Evolutionary conservation across 1,140 invertebrate species (phyloP).

Genomic region (Hyles euphorbiae): DNA sequence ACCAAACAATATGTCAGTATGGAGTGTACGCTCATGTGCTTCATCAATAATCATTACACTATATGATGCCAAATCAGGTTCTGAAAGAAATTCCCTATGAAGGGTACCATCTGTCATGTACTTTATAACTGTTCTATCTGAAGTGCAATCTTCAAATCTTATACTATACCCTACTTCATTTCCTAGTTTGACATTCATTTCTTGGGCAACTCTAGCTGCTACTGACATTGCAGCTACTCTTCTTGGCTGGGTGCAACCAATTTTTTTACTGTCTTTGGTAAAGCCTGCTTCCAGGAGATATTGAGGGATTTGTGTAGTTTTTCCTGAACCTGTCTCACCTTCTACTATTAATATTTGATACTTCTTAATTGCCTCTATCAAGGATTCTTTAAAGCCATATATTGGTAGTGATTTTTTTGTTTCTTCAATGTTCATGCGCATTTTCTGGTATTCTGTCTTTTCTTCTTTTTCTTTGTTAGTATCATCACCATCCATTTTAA

Average conservation of each 20-base stretch:
- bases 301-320: conserved; percentile 99
- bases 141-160: conserved; percentile 99
- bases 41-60: conserved; percentile 99
- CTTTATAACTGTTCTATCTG: conserved; percentile 96
- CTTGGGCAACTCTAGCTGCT: conserved; percentile 98
- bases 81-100: conserved; percentile 96
- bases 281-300: conserved; percentile 96
- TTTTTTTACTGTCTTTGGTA: conserved; percentile 88
- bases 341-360: conserved; percentile 98
- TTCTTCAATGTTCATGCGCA: conserved; percentile 92
- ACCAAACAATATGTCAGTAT: conserved; percentile 99
- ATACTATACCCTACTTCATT: conserved; percentile 99
- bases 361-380: conserved; percentile 90
- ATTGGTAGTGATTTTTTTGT: conserved; percentile 96
- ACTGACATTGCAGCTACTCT: conserved; percentile 99
- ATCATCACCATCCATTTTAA: conserved; percentile 91
- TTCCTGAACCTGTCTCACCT: conserved; percentile 98
- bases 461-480: conserved; percentile 77
- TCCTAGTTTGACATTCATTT: conserved; percentile 99
- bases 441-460: conserved; percentile 82
- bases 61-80: conserved; percentile 95
- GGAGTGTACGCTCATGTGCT: conserved; percentile 98
- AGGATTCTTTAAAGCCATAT: conserved; percentile 92
- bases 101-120: conserved; percentile 99
- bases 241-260: conserved; percentile 97